A percentile compares a stretch with the other conserved stretches of the same genome.
These are phyloP conservation scores for Parauchenoglanis punctatus DNA, from an alignment of 2,797 vertebrate genomes.

Conservation along the genomic window DNA sequence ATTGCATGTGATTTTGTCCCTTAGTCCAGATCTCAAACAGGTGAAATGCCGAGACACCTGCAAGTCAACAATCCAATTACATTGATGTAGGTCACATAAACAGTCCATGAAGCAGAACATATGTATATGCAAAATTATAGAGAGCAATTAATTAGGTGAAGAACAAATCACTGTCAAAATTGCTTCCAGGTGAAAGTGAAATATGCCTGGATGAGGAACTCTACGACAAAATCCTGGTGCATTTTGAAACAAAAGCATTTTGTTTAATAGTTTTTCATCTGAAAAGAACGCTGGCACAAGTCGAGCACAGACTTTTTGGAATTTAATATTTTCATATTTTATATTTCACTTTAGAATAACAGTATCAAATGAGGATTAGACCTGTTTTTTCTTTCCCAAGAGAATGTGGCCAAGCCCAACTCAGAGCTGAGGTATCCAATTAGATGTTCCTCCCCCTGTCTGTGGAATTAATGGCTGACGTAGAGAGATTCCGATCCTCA, in stretches of 20 bases:
- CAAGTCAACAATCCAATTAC: constrained; percentile 18
- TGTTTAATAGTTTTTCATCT: constrained; percentile 21
- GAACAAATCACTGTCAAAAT: constrained; percentile 21
- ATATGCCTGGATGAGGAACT: constrained; percentile 1
- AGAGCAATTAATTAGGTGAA: constrained; percentile 46
- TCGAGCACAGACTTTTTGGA: constrained; percentile 49
- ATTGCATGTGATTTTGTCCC: constrained; percentile 13
- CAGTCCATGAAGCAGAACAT: constrained; percentile 30
- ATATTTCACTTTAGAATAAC: constrained; percentile 56
- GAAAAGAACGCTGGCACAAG: constrained; percentile 43
- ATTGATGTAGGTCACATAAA: constrained; percentile 26
- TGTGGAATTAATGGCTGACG: constrained; percentile 40
- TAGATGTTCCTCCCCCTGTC: constrained; percentile 32
- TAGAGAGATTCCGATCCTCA: constrained; percentile 37
- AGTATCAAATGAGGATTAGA: constrained; percentile 57
- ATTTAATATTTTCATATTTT: constrained; percentile 42
- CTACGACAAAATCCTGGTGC: constrained; percentile 20
- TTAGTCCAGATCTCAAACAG: background rate
- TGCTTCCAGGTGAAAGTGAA: constrained; percentile 32
- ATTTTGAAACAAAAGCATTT: background rate
- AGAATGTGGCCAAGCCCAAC: constrained; percentile 38
- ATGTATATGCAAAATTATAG: constrained; percentile 14
- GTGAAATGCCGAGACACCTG: constrained; percentile 8
- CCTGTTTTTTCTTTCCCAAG: constrained; percentile 46
- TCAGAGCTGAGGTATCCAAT: constrained; percentile 40